Conservation (phyloP, 2,888 invertebrate genomes). For the Erynnis tages region DNA sequence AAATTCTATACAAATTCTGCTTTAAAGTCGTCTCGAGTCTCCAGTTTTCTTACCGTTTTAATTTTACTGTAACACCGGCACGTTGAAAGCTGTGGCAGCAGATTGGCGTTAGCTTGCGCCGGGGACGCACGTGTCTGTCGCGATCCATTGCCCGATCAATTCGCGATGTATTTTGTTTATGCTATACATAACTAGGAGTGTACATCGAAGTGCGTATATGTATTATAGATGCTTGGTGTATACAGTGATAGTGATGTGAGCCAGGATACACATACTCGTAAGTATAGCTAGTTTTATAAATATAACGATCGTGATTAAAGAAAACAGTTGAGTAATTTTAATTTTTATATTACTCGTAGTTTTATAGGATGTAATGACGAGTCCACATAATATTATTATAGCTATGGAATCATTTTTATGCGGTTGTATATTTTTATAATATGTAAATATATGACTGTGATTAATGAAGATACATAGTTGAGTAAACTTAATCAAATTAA, state of each 20-base stretch:
- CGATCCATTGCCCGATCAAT: constrained; percentile 31
- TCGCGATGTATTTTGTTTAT: constrained; percentile 24
- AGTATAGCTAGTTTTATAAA: background rate
- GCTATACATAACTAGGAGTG: constrained; percentile 3
- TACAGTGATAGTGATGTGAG: constrained; percentile 13
- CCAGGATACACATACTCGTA: background rate
- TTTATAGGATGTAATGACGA: no score
- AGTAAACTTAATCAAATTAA: no score
- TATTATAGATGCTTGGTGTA: background rate
- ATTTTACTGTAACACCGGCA: background rate
- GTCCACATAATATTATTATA: no score
- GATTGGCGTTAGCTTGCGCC: constrained; percentile 45
- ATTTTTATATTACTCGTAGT: no score
- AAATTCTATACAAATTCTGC: no score
- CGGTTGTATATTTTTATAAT: no score
- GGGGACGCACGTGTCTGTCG: constrained; percentile 38
- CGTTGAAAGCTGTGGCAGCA: constrained; percentile 33
- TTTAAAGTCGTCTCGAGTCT: no score
- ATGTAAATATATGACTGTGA: no score
- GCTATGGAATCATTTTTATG: no score
- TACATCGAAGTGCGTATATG: background rate
- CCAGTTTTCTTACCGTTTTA: constrained; percentile 2
- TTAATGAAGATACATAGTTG: no score
- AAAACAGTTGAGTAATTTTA: no score
- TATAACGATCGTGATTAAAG: background rate